A percentile compares a stretch with the other conserved stretches of the same genome.
Evolutionary conservation across 2,797 vertebrate species (phyloP).

Genomic region (Denticeps clupeoides): DNA sequence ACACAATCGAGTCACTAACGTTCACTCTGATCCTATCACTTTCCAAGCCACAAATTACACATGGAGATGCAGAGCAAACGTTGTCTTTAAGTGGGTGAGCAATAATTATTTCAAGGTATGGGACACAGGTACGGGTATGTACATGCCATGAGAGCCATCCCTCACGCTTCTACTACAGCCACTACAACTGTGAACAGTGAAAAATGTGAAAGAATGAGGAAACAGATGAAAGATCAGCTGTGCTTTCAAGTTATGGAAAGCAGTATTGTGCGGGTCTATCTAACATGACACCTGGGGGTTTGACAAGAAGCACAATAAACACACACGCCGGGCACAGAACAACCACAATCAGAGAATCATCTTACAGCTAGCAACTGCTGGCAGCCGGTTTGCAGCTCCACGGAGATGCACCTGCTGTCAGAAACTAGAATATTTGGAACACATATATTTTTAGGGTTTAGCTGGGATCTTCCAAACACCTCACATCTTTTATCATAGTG

Average conservation of each 20-base stretch:
- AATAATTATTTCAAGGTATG: too few relatives aligned
- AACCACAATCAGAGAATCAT: neutral
- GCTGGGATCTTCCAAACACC: too few relatives aligned
- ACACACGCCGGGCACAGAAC: neutral
- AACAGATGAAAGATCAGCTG: neutral
- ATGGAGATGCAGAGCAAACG: too few relatives aligned
- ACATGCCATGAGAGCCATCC: too few relatives aligned
- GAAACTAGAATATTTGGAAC: neutral
- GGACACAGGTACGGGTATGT: too few relatives aligned
- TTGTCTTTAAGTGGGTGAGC: too few relatives aligned
- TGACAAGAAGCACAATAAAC: slow-evolving; percentile 2
- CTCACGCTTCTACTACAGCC: too few relatives aligned
- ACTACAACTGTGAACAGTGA: too few relatives aligned
- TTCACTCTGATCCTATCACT: too few relatives aligned
- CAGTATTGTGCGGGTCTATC: neutral
- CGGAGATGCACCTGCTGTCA: neutral
- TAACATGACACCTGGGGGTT: neutral
- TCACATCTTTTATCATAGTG: too few relatives aligned
- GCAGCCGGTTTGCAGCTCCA: neutral
- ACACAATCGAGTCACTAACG: too few relatives aligned
- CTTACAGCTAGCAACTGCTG: slow-evolving; percentile 6
- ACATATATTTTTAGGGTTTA: neutral
- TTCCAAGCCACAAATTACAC: too few relatives aligned
- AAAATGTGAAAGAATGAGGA: neutral
- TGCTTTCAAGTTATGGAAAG: slow-evolving; percentile 1